phyloP scores from a whole-genome alignment of 2,797 vertebrate species.

The Syngnathus acus region DNA sequence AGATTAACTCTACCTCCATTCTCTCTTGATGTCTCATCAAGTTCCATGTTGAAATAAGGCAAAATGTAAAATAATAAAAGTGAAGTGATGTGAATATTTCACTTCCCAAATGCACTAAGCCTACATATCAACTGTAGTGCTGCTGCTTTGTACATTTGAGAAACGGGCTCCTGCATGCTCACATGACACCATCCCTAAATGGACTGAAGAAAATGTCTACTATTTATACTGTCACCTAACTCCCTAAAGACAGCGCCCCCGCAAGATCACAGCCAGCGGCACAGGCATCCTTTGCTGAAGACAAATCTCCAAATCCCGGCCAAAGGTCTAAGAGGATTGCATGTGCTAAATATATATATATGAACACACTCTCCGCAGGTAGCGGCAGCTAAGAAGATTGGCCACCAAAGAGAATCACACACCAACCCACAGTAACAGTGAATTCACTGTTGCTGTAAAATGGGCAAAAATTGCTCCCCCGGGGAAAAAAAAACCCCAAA shows the following conservation, averaged over 20 bases:
- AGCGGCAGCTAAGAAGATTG: constrained; percentile 3
- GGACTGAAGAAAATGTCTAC: not conserved
- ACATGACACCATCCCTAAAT: not conserved
- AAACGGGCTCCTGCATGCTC: not conserved
- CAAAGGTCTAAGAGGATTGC: constrained; percentile 14
- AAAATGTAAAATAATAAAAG: not conserved
- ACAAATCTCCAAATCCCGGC: constrained; percentile 3
- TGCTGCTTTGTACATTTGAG: not conserved
- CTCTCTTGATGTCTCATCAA: not conserved
- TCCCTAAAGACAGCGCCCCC: not conserved
- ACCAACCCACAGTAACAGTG: not conserved
- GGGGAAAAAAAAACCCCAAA: too few species aligned
- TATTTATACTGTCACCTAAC: not conserved
- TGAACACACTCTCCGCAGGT: not conserved
- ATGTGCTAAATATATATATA: constrained; percentile 8
- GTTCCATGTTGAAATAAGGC: not conserved
- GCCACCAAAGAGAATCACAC: not conserved
- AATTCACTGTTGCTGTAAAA: not conserved
- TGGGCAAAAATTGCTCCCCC: not conserved
- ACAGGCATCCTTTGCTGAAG: not conserved
- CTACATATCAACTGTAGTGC: not conserved
- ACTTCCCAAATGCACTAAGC: not conserved
- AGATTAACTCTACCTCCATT: not conserved
- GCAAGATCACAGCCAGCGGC: not conserved
- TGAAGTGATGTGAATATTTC: too few species aligned